phyloP scores from a whole-genome alignment of 1,140 invertebrate species.

The Hestina assimilis region DNA sequence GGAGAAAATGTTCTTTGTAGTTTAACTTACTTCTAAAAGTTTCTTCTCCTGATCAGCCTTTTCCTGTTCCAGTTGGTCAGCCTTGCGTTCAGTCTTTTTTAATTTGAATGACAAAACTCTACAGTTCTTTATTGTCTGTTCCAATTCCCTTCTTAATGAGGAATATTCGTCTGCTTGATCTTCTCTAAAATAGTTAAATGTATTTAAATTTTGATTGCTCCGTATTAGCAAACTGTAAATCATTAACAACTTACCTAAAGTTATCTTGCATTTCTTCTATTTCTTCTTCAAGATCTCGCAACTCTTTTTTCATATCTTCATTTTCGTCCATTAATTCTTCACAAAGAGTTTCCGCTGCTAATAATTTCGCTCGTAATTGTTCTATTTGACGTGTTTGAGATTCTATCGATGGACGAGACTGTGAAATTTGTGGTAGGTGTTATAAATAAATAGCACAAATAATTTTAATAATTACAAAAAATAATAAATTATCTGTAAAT shows the following conservation, averaged over 20 bases:
- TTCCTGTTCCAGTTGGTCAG: constrained; percentile 93
- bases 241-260: constrained; percentile 82
- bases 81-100: constrained; percentile 94
- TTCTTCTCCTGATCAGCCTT: constrained; percentile 86
- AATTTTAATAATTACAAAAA: not conserved
- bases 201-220: not conserved
- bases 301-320: constrained; percentile 95
- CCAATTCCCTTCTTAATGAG: constrained; percentile 94
- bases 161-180: constrained; percentile 98
- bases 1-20: too few species aligned
- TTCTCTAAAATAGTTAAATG: constrained; percentile 81
- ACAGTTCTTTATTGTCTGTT: constrained; percentile 98
- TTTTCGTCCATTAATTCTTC: constrained; percentile 98
- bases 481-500: too few species aligned
- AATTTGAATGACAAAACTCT: constrained; percentile 98
- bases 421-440: too few species aligned
- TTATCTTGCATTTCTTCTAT: constrained; percentile 99
- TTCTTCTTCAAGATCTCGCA: constrained; percentile 95
- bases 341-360: constrained; percentile 91
- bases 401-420: constrained; percentile 77
- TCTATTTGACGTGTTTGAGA: constrained; percentile 80
- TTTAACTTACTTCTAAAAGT: constrained; percentile 82
- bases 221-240: not conserved
- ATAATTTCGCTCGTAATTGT: constrained; percentile 87
- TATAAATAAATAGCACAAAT: too few species aligned